phyloP scores from a whole-genome alignment of 2,113 vertebrate species.

The Anseranas semipalmata region DNA sequence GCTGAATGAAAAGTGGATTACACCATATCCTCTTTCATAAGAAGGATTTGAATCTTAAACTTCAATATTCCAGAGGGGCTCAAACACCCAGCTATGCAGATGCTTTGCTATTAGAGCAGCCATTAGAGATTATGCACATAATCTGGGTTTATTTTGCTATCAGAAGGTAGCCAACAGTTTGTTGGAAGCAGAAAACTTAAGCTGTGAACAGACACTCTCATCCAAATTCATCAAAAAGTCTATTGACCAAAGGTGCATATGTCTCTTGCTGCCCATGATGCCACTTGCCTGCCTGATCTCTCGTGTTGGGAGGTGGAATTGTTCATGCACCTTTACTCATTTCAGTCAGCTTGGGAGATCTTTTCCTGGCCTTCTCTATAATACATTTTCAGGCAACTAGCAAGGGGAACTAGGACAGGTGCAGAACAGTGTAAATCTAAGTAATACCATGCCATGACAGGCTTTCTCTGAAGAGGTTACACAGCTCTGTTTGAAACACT shows the following conservation, averaged over 20 bases:
- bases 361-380: not conserved
- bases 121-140: not conserved
- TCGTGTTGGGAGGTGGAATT: not conserved
- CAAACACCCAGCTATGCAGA: not conserved
- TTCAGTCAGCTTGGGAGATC: not conserved
- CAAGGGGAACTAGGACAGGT: not conserved
- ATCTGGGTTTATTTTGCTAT: not conserved
- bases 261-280: not conserved
- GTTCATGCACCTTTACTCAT: not conserved
- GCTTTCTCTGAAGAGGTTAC: accelerated
- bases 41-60: not conserved
- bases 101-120: not conserved
- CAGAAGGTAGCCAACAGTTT: not conserved
- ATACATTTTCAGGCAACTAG: not conserved
- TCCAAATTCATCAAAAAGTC: not conserved
- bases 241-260: not conserved
- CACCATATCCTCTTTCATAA: not conserved
- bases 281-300: not conserved
- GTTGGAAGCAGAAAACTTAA: not conserved
- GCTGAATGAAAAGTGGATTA: not conserved
- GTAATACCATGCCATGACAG: not conserved
- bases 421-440: not conserved
- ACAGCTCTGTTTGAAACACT: not conserved
- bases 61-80: not conserved
- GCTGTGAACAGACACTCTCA: not conserved